Conservation (phyloP, 2,797 vertebrate species). For the Acanthurus tractus region DNA sequence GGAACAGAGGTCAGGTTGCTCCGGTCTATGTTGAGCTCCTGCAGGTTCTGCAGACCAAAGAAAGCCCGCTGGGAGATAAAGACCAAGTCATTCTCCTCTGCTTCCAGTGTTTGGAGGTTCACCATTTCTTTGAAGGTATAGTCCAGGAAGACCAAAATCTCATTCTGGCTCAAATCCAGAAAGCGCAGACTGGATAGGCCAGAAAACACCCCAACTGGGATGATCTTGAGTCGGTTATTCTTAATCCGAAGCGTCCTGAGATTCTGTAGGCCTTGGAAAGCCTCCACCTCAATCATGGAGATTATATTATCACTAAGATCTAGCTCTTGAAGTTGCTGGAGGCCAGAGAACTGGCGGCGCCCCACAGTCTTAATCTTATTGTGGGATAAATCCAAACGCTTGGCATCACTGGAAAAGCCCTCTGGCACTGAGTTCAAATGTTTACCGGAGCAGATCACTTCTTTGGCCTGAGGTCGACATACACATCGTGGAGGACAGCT, state of each 20-base stretch:
- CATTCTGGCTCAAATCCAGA: slow-evolving; percentile 91
- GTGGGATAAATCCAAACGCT: slow-evolving; percentile 88
- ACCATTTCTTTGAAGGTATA: slow-evolving; percentile 88
- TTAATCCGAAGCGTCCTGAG: slow-evolving; percentile 87
- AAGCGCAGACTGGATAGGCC: slow-evolving; percentile 85
- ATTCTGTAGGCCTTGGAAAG: slow-evolving; percentile 88
- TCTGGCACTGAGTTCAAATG: slow-evolving; percentile 87
- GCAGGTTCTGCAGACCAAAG: slow-evolving; percentile 85
- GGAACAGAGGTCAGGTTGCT: slow-evolving; percentile 92
- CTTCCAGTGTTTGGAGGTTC: slow-evolving; percentile 88
- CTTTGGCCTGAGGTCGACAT: slow-evolving; percentile 83
- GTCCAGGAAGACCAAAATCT: slow-evolving; percentile 92
- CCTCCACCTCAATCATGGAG: slow-evolving; percentile 90
- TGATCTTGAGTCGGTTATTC: slow-evolving; percentile 90
- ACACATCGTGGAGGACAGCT: slow-evolving; percentile 87
- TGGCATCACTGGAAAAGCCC: slow-evolving; percentile 84
- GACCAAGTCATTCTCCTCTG: slow-evolving; percentile 90
- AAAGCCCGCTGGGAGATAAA: slow-evolving; percentile 92
- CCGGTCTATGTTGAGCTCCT: slow-evolving; percentile 88
- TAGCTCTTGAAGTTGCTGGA: slow-evolving; percentile 88
- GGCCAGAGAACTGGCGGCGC: slow-evolving; percentile 87
- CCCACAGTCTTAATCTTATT: slow-evolving; percentile 90
- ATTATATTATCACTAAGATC: slow-evolving; percentile 91
- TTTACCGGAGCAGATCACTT: slow-evolving; percentile 88
- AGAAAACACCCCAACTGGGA: slow-evolving; percentile 89